Conservation (phyloP, 2,888 invertebrate species). For the Leptopilina myrica region DNA sequence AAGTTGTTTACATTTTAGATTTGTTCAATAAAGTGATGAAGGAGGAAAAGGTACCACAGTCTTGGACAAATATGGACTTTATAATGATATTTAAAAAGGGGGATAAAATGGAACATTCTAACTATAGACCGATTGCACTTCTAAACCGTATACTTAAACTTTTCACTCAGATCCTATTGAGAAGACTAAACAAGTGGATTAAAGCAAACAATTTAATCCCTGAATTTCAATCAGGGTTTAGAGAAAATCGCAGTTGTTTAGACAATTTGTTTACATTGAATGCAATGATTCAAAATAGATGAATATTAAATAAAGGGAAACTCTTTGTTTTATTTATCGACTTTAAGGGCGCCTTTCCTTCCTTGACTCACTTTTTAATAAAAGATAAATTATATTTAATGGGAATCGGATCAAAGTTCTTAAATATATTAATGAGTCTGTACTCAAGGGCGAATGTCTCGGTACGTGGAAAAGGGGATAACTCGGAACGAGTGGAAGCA, state of each 20-base stretch:
- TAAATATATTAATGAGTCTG: slow-evolving; percentile 5
- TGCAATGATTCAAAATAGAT: not conserved
- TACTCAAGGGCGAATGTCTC: not conserved
- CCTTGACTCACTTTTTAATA: not conserved
- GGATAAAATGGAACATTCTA: not conserved
- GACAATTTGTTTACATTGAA: not conserved
- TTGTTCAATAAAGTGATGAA: slow-evolving; percentile 10
- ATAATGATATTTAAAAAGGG: slow-evolving; percentile 18
- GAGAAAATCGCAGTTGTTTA: not conserved
- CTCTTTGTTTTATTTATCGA: not conserved
- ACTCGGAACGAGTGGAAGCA: not conserved
- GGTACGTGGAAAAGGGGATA: not conserved
- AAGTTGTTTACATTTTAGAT: not conserved
- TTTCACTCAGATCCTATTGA: not conserved
- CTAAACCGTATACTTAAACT: not conserved
- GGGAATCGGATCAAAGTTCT: slow-evolving; percentile 6
- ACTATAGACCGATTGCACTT: too few species aligned
- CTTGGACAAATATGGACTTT: slow-evolving; percentile 13
- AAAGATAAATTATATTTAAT: not conserved
- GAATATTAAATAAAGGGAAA: not conserved
- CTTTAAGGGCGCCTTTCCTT: not conserved
- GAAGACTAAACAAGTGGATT: slow-evolving; percentile 4
- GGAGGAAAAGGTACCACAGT: not conserved
- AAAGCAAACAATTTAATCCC: not conserved
- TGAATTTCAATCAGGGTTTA: not conserved